These are phyloP conservation scores for Cydia splendana DNA, from an alignment of 1,140 invertebrate species.

Conservation along the genomic window DNA sequence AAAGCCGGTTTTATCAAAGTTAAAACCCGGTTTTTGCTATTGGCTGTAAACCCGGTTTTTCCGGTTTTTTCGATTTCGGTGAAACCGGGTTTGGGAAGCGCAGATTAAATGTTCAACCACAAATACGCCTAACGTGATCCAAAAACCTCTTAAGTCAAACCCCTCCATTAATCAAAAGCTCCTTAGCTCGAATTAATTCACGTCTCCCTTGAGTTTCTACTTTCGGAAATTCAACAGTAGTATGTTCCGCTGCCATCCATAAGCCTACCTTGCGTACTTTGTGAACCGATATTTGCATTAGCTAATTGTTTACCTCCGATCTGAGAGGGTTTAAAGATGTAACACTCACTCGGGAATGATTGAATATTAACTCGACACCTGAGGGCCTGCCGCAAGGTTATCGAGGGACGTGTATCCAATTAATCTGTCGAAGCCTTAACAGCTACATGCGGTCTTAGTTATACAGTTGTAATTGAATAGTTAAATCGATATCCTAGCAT, in stretches of 20 bases:
- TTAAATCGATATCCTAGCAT: constrained; percentile 4
- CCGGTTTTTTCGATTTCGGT: too few relatives aligned
- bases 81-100: too few relatives aligned
- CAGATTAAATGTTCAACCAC: background rate
- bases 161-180: constrained; percentile 8
- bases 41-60: too few relatives aligned
- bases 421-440: constrained; percentile 46
- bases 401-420: constrained; percentile 57
- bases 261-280: background rate
- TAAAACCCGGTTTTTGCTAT: too few relatives aligned
- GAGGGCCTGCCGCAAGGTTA: constrained; percentile 49
- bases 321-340: constrained; percentile 44
- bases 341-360: constrained; percentile 56
- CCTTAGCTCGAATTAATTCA: background rate
- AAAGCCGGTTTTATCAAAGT: too few relatives aligned
- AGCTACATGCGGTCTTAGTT: constrained; percentile 43
- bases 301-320: constrained; percentile 52
- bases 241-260: background rate
- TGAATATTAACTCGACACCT: constrained; percentile 57
- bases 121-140: background rate
- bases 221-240: background rate
- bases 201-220: background rate
- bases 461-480: constrained; percentile 30
- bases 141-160: constrained; percentile 8
- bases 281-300: constrained; percentile 49